Evolutionary conservation across 1,140 invertebrate species (phyloP).

Genomic region (Danaus plexippus): DNA sequence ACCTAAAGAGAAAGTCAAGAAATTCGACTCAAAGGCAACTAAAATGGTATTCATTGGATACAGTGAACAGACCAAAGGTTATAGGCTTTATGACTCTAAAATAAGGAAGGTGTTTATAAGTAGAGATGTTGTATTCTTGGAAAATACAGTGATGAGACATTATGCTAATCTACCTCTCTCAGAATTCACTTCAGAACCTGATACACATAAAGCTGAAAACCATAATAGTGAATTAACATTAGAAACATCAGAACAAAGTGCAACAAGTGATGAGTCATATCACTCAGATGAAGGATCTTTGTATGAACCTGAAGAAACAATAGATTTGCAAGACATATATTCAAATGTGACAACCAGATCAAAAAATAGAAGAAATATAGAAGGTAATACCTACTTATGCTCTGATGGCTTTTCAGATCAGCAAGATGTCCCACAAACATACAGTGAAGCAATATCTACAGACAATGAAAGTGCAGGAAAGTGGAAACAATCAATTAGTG

Average conservation of each 20-base stretch:
- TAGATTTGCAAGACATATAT: not conserved
- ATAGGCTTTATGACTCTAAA: constrained; percentile 12
- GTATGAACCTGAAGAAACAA: constrained; percentile 7
- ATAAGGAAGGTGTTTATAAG: constrained; percentile 12
- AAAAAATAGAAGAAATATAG: not conserved
- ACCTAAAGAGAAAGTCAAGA: constrained; percentile 15
- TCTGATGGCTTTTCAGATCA: not conserved
- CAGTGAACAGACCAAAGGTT: constrained; percentile 18
- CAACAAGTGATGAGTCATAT: constrained; percentile 7
- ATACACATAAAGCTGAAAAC: not conserved
- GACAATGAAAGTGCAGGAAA: constrained; percentile 14
- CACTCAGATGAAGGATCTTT: constrained; percentile 7
- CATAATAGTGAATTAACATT: not conserved
- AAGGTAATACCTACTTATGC: constrained; percentile 5
- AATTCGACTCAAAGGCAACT: constrained; percentile 13
- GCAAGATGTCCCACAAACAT: constrained; percentile 14
- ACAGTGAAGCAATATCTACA: constrained; percentile 17
- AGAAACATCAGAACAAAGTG: not conserved
- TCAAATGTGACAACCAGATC: not conserved
- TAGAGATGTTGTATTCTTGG: constrained; percentile 18
- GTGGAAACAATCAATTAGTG: constrained; percentile 25
- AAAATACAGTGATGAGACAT: constrained; percentile 6
- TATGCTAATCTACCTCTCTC: not conserved
- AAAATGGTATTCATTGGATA: constrained; percentile 20
- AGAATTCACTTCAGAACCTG: not conserved